Conservation (phyloP, 2,888 invertebrate genomes). For the Laothoe populi region DNA sequence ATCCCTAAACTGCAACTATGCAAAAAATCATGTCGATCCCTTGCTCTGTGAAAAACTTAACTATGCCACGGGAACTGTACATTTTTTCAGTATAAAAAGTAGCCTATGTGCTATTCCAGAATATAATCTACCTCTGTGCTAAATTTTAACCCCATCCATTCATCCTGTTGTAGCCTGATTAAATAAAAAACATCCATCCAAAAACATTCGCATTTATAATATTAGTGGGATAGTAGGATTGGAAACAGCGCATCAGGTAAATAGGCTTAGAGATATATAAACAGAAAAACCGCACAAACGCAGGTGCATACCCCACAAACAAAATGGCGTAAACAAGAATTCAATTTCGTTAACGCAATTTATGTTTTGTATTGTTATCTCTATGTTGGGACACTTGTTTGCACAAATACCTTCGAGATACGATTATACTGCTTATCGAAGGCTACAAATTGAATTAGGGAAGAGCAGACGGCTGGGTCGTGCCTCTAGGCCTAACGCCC, state of each 20-base stretch:
- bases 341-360: conserved; percentile 34
- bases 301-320: conserved; percentile 16
- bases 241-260: neutral
- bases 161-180: too few relatives aligned
- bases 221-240: too few relatives aligned
- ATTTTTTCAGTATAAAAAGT: too few relatives aligned
- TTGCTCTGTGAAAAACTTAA: too few relatives aligned
- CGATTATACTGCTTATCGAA: conserved; percentile 45
- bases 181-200: too few relatives aligned
- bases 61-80: too few relatives aligned
- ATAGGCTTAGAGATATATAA: neutral
- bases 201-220: too few relatives aligned
- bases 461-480: conserved; percentile 35
- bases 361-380: conserved; percentile 37
- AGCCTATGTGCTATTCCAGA: too few relatives aligned
- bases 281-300: neutral
- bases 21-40: too few relatives aligned
- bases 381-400: conserved; percentile 35
- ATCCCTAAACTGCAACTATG: neutral
- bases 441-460: conserved; percentile 32
- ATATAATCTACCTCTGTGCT: too few relatives aligned
- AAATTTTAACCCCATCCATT: too few relatives aligned
- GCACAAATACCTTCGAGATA: conserved; percentile 41
- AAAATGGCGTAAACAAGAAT: conserved; percentile 14
- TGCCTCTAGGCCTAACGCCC: conserved; percentile 48